Evolutionary conservation across 1,140 invertebrate genomes (phyloP), one percentile per base, ranked within the genome.

Genomic region (Octopus bimaculoides): DNA sequence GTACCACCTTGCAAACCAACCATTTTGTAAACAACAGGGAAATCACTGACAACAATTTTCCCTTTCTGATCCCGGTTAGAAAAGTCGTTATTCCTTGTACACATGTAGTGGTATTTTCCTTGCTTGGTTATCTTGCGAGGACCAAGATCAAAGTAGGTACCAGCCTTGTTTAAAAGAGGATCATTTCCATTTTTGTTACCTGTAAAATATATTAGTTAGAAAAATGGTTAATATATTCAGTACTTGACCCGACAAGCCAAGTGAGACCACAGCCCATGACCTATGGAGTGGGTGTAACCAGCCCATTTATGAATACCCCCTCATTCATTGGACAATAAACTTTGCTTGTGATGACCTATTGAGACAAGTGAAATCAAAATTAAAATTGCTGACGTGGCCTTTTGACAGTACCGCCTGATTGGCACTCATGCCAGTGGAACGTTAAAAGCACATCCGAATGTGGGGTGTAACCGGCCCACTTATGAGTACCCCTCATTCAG

Each of bases 11-110:
- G 86, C 75, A 81, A 84, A 17, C 89, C 89, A 74, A 90, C 85
- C n/a, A 84, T 79, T 52, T 83, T 75, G 55, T 82, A 66, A n/a
- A 55, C 69, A 66, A 81, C 54, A 8, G 77, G 81, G 75, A 80
- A 79, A 3, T 80, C 79, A 12, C 73, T 61, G 9, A 86, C 86
- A 41, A 84, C 81, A 9, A 90, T 77, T 52, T 85, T 80, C 8
- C 86, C 89, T 76, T 90, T 90, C 83, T 90, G 90, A 79, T 88
- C 87, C n/a, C 90, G 77, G 78, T 90, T 90, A 5, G 87, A 88
- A 84, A 90, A 90, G 83, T 90, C 87, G 79, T 90, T 90, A 82
- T 90, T 90, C 17, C 89, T 83, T 0, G 89, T 89, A 78, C 86
- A 86, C 83, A 90, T 88, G 79, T 87, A 90, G 79, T 89, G 85